A percentile compares a stretch with the other conserved stretches of the same genome.
Evolutionary conservation across 2,113 vertebrate genomes (phyloP).

Genomic region (Arizona elegans): DNA sequence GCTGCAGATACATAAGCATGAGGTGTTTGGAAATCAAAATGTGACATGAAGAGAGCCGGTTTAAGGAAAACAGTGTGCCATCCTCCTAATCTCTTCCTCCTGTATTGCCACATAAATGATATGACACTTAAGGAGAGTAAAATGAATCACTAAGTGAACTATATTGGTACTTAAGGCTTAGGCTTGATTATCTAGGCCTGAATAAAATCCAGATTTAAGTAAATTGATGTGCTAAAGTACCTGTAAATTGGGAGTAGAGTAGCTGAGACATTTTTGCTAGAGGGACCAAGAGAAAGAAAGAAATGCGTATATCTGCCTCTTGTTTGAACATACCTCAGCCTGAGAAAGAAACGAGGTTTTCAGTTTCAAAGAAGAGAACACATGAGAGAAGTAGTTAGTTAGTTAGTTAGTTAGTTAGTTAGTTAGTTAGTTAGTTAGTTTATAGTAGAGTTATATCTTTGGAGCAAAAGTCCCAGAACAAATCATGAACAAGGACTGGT

Average conservation of each 20-base stretch:
- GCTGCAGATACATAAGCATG: background rate
- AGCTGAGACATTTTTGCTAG: background rate
- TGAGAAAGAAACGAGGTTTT: background rate
- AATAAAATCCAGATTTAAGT: background rate
- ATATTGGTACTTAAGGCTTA: background rate
- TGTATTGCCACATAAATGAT: background rate
- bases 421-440: background rate
- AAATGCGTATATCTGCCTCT: background rate
- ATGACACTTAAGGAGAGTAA: background rate
- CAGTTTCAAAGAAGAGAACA: background rate
- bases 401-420: no score
- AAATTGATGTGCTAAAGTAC: background rate
- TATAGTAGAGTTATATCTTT: background rate
- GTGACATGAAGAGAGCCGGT: background rate
- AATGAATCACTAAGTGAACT: background rate
- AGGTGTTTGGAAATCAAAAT: background rate
- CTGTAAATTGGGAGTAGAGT: background rate
- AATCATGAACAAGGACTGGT: background rate
- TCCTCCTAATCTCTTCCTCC: background rate
- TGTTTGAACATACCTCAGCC: background rate
- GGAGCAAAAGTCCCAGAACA: background rate
- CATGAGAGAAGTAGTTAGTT: background rate
- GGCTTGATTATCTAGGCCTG: background rate
- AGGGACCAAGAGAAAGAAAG: background rate
- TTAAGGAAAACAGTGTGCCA: background rate